Base-by-base conservation (phyloP, 2,113 vertebrate genomes). In the Picathartes gymnocephalus region DNA sequence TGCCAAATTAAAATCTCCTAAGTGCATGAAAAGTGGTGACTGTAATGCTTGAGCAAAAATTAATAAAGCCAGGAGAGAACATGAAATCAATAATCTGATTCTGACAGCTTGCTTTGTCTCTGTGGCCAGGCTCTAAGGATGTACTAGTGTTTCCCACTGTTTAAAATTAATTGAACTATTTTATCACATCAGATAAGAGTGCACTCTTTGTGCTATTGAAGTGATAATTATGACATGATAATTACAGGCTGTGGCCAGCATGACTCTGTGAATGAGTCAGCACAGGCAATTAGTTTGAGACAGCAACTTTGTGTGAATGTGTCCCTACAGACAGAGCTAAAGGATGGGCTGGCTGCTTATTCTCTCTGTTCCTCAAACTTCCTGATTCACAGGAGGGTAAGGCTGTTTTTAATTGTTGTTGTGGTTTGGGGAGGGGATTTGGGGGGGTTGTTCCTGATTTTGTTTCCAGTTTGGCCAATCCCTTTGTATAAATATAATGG, bases 161-260 rank as follows among this genome's bases (percentile, higher is more conserved):
- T 96, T 88, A 97, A 97, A 97, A 97, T 91, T 97, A 97, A 97
- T 96, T 97, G 97, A 93, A 90, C 91, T 96, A 96, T 95, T 97
- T 97, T 96, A 97, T 95, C 96, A 89, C 93, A 96, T 94, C 92
- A 94, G 95, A 94, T 97, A 96, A 88, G 58, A 95, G 88, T 56
- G 84, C 90, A 74, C 90, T 93, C 85, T 95, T 93, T 95, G 62
- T 97, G 86, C 90, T 81, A 85, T 48, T 96, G 82, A 96, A 97
- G 88, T 95, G 92, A 96, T 96, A 97, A 96, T 97, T 96, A 96
- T 95, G 95, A 96, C 91, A 96, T 93, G 93, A 94, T 97, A 96
- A 97, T 96, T 96, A 94, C 81, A 72, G 66, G 73, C 96, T 90
- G 66, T 91, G 88, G 85, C 91, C 94, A 85, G 78, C 90, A 70